Conservation (phyloP, 2,888 invertebrate genomes). For the Philereme transversata region DNA sequence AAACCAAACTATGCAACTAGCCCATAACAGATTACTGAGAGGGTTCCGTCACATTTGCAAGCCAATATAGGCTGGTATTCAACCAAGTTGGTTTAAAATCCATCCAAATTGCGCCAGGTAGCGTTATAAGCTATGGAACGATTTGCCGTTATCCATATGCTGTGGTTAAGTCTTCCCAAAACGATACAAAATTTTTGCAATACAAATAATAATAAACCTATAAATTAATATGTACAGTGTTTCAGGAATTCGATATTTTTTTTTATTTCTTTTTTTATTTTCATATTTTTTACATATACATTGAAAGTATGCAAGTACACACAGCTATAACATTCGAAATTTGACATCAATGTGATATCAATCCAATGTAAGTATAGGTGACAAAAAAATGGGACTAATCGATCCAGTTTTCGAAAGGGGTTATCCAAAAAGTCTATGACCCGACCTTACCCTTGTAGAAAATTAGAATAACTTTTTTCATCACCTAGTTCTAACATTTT, state of each 20-base stretch:
- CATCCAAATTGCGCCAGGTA: slow-evolving; percentile 26
- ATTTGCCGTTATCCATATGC: slow-evolving; percentile 20
- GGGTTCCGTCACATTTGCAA: slow-evolving; percentile 58
- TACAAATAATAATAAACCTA: slow-evolving; percentile 2
- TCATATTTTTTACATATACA: neutral
- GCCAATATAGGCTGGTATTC: slow-evolving; percentile 30
- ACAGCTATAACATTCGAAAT: too few species aligned
- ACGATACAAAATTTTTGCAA: slow-evolving; percentile 14
- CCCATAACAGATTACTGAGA: slow-evolving; percentile 54
- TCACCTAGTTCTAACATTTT: too few species aligned
- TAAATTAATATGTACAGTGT: slow-evolving; percentile 18
- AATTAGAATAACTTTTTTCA: too few species aligned
- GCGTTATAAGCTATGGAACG: slow-evolving; percentile 22
- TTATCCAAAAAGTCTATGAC: too few species aligned
- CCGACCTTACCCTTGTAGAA: too few species aligned
- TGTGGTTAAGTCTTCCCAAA: slow-evolving; percentile 25
- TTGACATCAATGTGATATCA: too few species aligned
- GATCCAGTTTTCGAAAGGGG: too few species aligned
- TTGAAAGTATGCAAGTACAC: neutral
- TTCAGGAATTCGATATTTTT: slow-evolving; percentile 1
- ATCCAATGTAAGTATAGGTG: too few species aligned
- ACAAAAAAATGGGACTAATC: too few species aligned
- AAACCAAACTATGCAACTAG: slow-evolving; percentile 55
- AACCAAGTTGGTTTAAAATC: slow-evolving; percentile 29
- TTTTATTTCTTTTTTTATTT: slow-evolving; percentile 7